Base-by-base conservation (phyloP, 2,888 invertebrate genomes). In the Aporophyla nigra region DNA sequence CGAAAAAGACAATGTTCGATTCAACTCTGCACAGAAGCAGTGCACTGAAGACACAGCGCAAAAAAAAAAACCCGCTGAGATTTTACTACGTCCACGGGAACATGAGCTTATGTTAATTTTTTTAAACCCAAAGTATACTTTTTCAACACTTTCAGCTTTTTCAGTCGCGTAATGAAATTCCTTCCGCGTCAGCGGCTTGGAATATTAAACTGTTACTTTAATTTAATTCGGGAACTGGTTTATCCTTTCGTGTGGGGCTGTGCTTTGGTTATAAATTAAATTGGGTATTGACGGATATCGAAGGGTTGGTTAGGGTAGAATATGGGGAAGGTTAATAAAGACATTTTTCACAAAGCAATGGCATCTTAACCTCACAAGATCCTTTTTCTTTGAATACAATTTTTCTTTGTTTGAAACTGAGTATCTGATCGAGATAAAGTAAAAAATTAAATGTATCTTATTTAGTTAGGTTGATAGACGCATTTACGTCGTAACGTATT, bases 131-230 rank as follows among this genome's bases (percentile, higher is more conserved):
- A 10, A 51, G 54, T 54, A 27, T 27, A 46, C 59, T 59, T 65
- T 63, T 65, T 46, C 53, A 65, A 80, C 77, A 82, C 76, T 82
- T 80, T 69, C 54, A 4, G 33, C 58, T 21, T 75, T 74, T 59
- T 43, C 76, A 69, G 65, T 59, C 68, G 27, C 16, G 10, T 82
- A 79, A 79, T 80, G 65, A 82, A 80, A 80, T 80, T 80, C 65
- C 79, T 76, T 69, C n/a, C 61, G 84, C 68, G 63, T 71, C 82
- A 79, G 49, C 71, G 80, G 71, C 68, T 79, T 61, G 74, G 84
- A 80, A 82, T 80, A 84, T 82, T 83, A 82, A 74, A 82, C 59
- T 78, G 56, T 67, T 69, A 69, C 58, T 63, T 74, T 79, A 81
- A 79, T 79, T 69, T 81, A 81, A 74, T 74, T 81, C 63, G 58